Base-by-base conservation (phyloP, 2,113 vertebrate genomes). In the Eclectus roratus region DNA sequence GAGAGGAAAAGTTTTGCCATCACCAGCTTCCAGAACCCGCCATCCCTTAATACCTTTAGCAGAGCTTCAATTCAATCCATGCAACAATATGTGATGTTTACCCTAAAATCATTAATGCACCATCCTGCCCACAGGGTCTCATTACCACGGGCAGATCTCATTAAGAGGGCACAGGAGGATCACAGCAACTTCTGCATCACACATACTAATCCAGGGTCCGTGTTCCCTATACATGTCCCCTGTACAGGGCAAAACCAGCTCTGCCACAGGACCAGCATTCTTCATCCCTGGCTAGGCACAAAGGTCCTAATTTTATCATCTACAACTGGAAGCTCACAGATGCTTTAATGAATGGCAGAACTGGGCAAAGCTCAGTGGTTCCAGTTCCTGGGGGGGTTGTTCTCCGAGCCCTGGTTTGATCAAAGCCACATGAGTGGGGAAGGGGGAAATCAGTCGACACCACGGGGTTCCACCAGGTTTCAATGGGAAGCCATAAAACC, bases 401-500 rank as follows among this genome's bases (percentile, higher is more conserved):
- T 87, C 74, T 95, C 65, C 1, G 1, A 88, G 90, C 63, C 88
- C 71, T 68, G 81, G 82, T 78, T 95, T 93, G 91, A 96, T 94
- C 85, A 96, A 95, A 97, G 94, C 89, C 92, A 95, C 94, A 89
- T 94, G 94, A 94, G 85, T 39, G 44, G 83, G 91, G 76, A 93
- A 84, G 44, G 39, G 93, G 91, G 56, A 92, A 94, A 94, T 89
- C 88, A 89, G 85, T 79, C 23, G 5, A 78, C 89, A 96, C 92
- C 69, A 89, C 15, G 4, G 95, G 95, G 95, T 95, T 97, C 93
- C 90, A 78, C 93, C 92, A 94, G 81, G 81, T 96, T 96, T 95
- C 95, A 94, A 88, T 88, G 94, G 90, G 93, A 96, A 94, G 76
- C 92, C 80, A 93, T 96, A 95, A 95, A 95, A 97, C 82, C 76